Conservation (phyloP, 2,888 invertebrate genomes). For the Stenchaetothrips biformis region DNA sequence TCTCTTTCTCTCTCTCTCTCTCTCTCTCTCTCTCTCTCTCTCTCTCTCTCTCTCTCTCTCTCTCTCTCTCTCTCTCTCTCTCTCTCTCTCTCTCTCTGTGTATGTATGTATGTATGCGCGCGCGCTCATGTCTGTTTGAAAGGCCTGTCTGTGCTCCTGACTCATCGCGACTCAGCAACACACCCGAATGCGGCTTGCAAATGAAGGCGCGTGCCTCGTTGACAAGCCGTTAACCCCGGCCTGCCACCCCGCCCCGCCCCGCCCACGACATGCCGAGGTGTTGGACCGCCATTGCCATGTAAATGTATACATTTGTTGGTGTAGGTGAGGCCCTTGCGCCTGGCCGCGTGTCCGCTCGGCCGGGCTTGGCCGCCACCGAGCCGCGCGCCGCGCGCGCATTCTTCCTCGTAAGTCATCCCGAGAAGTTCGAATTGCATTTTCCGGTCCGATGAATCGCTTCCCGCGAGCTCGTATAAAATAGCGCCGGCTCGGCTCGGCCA, state of each 20-base stretch:
- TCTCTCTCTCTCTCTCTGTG: no score
- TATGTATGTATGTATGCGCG: no score
- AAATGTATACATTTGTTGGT: not conserved
- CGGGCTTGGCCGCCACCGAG: not conserved
- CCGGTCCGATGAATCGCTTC: constrained; percentile 1
- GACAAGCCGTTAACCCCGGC: no score
- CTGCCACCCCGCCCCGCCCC: not conserved
- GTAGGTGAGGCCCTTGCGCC: not conserved
- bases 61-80: no score
- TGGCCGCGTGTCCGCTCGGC: not conserved
- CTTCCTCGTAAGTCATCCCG: constrained; percentile 21
- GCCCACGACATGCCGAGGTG: not conserved
- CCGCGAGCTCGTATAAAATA: constrained; percentile 3
- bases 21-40: no score
- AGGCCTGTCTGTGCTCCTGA: no score
- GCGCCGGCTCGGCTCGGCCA: not conserved
- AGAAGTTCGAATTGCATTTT: constrained; percentile 24
- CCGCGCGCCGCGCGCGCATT: not conserved
- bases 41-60: no score
- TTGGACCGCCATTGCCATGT: not conserved
- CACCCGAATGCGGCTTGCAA: no score
- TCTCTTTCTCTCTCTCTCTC: no score
- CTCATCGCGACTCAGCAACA: no score
- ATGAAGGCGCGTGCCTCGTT: no score
- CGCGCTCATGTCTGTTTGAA: no score